phyloP scores from a whole-genome alignment of 2,888 invertebrate genomes.

The Diaprepes abbreviatus region DNA sequence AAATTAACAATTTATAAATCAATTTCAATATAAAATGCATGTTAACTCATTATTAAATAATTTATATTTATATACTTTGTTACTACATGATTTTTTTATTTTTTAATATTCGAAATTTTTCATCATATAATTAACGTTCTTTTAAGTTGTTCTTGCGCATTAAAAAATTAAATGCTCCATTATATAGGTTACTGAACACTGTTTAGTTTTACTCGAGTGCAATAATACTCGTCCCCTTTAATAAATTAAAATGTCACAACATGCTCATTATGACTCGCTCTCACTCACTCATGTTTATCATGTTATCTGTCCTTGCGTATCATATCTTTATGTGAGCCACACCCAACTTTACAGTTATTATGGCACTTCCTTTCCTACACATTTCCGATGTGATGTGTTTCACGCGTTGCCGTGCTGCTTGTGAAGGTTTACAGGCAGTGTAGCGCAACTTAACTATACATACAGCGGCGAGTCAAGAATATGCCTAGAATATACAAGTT shows the following conservation, averaged over 20 bases:
- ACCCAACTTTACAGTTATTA: conserved; percentile 43
- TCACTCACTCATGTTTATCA: conserved; percentile 16
- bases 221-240: background rate
- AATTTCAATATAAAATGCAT: no score
- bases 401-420: conserved; percentile 17
- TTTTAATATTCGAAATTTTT: no score
- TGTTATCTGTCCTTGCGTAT: conserved; percentile 26
- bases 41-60: no score
- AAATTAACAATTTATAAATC: no score
- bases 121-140: no score
- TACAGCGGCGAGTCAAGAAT: background rate
- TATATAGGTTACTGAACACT: no score
- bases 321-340: conserved; percentile 33
- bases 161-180: no score
- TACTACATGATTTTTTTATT: no score
- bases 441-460: background rate
- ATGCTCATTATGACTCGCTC: background rate
- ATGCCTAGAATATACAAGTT: no score
- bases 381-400: conserved; percentile 39
- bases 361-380: conserved; percentile 43
- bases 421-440: conserved; percentile 7
- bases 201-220: no score
- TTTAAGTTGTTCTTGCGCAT: no score
- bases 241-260: conserved; percentile 20
- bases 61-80: no score